These are phyloP conservation scores for Trichonephila clavipes DNA, from an alignment of 1,140 invertebrate species.

Conservation along the genomic window DNA sequence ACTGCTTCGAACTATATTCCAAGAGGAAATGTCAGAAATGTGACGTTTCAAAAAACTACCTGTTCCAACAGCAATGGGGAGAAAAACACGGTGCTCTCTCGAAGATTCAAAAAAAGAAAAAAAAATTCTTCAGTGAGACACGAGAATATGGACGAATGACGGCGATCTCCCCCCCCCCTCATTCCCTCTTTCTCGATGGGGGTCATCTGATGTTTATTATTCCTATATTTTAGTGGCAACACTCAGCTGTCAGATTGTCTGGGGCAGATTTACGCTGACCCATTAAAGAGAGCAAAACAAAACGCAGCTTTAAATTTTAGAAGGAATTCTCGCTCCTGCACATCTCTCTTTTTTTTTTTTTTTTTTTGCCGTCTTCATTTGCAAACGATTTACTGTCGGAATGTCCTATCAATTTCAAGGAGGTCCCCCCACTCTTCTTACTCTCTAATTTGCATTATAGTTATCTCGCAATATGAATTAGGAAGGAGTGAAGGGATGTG, in stretches of 20 bases:
- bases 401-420: background rate
- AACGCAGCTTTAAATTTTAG: background rate
- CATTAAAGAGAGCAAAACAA: background rate
- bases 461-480: background rate
- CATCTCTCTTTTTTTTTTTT: no score
- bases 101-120: background rate
- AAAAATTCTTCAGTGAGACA: background rate
- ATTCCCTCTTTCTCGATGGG: background rate
- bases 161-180: background rate
- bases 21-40: no score
- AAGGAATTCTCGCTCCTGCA: background rate
- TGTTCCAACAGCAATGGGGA: background rate
- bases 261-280: background rate
- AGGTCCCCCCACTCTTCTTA: no score
- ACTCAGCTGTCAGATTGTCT: background rate
- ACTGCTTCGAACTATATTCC: no score
- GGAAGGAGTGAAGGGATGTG: background rate
- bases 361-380: background rate
- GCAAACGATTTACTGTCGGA: background rate
- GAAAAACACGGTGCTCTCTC: background rate
- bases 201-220: constrained; percentile 11
- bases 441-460: background rate
- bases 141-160: constrained; percentile 12
- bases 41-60: background rate
- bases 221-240: constrained; percentile 12